Conservation (phyloP, 2,113 vertebrate species). For the Brachyhypopomus gauderio region DNA sequence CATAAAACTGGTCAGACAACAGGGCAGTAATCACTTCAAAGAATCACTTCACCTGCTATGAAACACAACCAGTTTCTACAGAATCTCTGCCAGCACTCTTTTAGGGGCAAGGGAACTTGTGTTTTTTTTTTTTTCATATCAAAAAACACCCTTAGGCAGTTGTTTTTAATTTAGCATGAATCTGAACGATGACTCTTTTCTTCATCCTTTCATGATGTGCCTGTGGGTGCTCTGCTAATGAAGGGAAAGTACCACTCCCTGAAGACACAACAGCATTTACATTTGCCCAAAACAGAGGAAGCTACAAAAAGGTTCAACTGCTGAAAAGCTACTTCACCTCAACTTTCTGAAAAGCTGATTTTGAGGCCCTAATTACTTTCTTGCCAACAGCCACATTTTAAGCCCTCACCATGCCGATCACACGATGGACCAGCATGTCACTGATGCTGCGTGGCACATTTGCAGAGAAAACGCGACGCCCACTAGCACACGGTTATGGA, state of each 20-base stretch:
- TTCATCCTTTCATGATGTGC: background rate
- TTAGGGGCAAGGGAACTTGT: background rate
- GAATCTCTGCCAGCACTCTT: background rate
- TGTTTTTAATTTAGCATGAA: slow-evolving; percentile 2
- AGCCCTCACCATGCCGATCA: background rate
- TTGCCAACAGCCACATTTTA: background rate
- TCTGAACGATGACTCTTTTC: background rate
- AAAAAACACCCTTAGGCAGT: background rate
- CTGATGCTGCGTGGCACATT: background rate
- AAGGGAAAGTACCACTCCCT: background rate
- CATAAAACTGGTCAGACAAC: background rate
- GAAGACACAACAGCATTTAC: background rate
- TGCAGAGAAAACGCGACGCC: background rate
- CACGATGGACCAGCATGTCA: background rate
- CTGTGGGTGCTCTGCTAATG: background rate
- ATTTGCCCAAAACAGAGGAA: background rate
- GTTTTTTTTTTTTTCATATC: background rate
- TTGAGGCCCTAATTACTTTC: background rate
- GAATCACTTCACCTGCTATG: background rate
- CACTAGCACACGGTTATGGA: background rate
- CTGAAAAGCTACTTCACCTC: background rate
- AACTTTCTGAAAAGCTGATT: background rate
- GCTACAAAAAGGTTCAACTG: background rate
- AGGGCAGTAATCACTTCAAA: background rate
- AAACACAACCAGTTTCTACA: background rate